Evolutionary conservation across 2,888 invertebrate species (phyloP).

Genomic region (Caenorhabditis sulstoni): DNA sequence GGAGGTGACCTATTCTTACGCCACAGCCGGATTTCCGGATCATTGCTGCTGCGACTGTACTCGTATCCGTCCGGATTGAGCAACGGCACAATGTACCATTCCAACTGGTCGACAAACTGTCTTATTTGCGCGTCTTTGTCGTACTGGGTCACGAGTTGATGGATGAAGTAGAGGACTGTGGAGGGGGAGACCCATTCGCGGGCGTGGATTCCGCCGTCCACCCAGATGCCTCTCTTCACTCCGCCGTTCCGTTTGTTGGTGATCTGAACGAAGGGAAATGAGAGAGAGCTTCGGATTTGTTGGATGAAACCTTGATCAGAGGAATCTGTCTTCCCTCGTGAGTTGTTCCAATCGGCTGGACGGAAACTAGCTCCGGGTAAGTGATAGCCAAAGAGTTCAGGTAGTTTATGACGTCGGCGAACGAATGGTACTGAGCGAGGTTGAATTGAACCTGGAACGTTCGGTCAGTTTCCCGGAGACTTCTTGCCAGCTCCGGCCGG

Average conservation of each 20-base stretch:
- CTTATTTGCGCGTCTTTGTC: conserved; percentile 73
- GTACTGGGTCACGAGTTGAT: conserved; percentile 78
- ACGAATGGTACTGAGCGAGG: conserved; percentile 77
- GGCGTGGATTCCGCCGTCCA: conserved; percentile 74
- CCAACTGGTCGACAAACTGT: conserved; percentile 77
- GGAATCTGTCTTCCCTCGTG: conserved; percentile 80
- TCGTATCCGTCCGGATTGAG: conserved; percentile 78
- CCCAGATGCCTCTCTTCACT: conserved; percentile 70
- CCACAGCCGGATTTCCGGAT: conserved; percentile 68
- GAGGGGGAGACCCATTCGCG: conserved; percentile 77
- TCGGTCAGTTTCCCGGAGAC: no score
- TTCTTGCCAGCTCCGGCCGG: no score
- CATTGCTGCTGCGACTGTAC: conserved; percentile 65
- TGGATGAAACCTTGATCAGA: conserved; percentile 74
- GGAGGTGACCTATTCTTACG: conserved; percentile 67
- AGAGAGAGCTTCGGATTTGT: no score
- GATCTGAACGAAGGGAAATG: conserved; percentile 56
- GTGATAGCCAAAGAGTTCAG: conserved; percentile 78
- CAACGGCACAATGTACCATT: conserved; percentile 80
- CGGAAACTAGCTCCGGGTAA: conserved; percentile 78
- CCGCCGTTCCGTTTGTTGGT: conserved; percentile 70
- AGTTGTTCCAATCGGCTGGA: conserved; percentile 79
- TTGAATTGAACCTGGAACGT: conserved; percentile 75
- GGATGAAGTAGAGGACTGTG: conserved; percentile 78
- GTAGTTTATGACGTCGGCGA: conserved; percentile 80